Percentiles rank a stretch among this genome's conserved stretches.
Conservation (phyloP, 1,140 invertebrate species). For the Heliconius hermathena region DNA sequence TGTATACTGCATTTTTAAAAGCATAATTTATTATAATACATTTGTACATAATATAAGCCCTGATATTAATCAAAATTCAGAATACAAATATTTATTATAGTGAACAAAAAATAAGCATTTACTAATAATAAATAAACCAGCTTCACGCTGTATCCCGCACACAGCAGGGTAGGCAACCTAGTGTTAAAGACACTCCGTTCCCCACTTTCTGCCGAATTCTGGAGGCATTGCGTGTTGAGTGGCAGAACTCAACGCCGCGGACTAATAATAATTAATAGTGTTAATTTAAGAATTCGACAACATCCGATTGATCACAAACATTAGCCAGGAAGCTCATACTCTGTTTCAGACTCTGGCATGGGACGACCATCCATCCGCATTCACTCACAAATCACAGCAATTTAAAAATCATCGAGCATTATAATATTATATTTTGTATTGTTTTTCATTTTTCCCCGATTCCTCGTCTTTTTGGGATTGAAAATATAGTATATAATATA, state of each 20-base stretch:
- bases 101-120: not conserved
- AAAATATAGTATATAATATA: not conserved
- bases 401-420: slow-evolving; percentile 17
- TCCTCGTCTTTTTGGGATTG: not conserved
- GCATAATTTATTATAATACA: too few species aligned
- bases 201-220: too few species aligned
- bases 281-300: not conserved
- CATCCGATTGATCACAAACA: not conserved
- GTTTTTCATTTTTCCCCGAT: slow-evolving; percentile 34
- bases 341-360: slow-evolving; percentile 27
- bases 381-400: slow-evolving; percentile 11
- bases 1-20: not conserved
- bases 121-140: too few species aligned
- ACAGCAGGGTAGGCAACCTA: too few species aligned
- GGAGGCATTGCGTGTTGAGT: too few species aligned
- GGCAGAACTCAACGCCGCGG: too few species aligned
- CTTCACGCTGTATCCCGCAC: too few species aligned
- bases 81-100: not conserved
- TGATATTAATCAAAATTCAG: not conserved
- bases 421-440: slow-evolving; percentile 20
- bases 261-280: too few species aligned
- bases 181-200: too few species aligned
- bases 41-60: too few species aligned
- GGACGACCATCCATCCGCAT: slow-evolving; percentile 15
- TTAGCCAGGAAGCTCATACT: slow-evolving; percentile 18